Evolutionary conservation across 2,797 vertebrate species (phyloP).

Genomic region (Myotis myotis): DNA sequence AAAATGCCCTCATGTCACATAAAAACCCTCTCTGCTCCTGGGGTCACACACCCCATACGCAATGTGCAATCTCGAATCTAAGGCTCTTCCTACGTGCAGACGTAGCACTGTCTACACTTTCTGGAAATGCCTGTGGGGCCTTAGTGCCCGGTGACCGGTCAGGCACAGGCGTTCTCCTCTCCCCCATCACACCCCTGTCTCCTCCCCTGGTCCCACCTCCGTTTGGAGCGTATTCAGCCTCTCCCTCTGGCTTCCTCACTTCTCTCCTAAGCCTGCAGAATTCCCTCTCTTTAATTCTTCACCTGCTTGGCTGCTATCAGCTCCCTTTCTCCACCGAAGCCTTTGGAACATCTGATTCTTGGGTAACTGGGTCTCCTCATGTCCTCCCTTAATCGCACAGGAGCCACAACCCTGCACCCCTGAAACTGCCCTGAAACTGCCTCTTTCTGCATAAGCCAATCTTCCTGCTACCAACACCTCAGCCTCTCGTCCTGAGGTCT

Average conservation of each 20-base stretch:
- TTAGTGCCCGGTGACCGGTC: rapidly evolving
- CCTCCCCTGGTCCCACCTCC: background rate
- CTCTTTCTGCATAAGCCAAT: background rate
- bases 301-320: background rate
- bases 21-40: background rate
- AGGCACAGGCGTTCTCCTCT: background rate
- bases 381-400: background rate
- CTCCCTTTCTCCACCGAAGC: background rate
- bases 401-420: background rate
- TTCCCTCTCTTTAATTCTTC: background rate
- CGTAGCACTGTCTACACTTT: background rate
- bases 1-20: background rate
- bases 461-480: background rate
- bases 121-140: background rate
- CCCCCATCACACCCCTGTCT: background rate
- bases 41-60: background rate
- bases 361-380: background rate
- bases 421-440: background rate
- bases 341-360: background rate
- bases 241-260: background rate
- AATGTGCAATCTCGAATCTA: background rate
- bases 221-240: background rate
- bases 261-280: background rate
- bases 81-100: background rate
- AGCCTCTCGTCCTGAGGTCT: background rate